Base-by-base conservation (phyloP, 2,797 vertebrate genomes). In the Clarias pachynema region DNA sequence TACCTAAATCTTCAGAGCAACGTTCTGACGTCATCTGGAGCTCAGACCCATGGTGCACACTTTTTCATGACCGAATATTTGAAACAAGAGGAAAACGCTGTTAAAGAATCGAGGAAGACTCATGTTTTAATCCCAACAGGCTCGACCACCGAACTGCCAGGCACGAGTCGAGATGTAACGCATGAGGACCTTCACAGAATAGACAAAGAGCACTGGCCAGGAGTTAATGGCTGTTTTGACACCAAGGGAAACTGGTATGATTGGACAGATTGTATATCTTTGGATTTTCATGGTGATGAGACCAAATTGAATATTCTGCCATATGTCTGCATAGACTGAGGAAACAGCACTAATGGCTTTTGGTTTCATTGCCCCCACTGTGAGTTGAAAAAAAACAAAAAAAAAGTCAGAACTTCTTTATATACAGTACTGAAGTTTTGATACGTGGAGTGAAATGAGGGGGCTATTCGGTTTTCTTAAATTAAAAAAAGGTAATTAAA, bases 21-120 rank as follows among this genome's bases (percentile, higher is more conserved):
- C 86, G 95, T 99, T 94, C 96, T 99, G 83, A 98, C 96, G 1
- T 99, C 98, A 0, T 99, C 98, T 0, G 98, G 98, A 87, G 97
- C 97, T 63, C 97, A 97, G 92, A 97, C 97, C 86, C 97, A 96
- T 0, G 97, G 97, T 68, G 97, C 98, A 79, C 98, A 99, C 95
- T 98, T 97, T 94, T 99, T 99, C 95, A 99, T 99, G 98, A 96
- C 97, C 1, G 97, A 99, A 89, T 99, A 97, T 95, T 96, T 99
- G 93, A 97, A 97, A 95, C 97, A 97, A 93, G 98, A 99, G 94
- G 97, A 98, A 91, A 96, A 95, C 93, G 95, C 96, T 89, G 93
- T 95, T 89, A 95, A 94, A 83, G 97, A 97, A 89, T 90, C 93
- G 59, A 92, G 95, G 89, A 95, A 96, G 93, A 96, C 92, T 22